Base-by-base conservation (phyloP, 2,113 vertebrate species). In the Sapajus apella region DNA sequence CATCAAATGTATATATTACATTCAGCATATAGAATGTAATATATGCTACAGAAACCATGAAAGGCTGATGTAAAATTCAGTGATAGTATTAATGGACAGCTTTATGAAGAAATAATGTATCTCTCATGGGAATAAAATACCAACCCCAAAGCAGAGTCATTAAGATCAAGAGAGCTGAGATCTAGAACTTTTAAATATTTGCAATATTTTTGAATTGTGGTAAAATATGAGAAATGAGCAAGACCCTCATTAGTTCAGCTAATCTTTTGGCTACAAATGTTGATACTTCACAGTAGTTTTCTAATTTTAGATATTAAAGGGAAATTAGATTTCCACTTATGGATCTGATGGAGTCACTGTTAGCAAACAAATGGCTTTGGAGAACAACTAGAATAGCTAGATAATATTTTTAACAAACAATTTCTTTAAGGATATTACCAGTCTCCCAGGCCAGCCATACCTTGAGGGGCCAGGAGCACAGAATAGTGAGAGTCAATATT, bases 11-110 rank as follows among this genome's bases (percentile, higher is more conserved):
- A 47, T 47, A 47, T 47, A 47, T 47, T 47, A 47, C 47, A 47
- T 47, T 47, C 47, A 47, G 11, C 47, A 47, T 12, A 47, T 86
- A 7, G 2, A 85, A 52, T 7, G 25, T 55, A 17, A 25, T 77
- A 43, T 72, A 43, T 76, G 81, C 30, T 72, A 50, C 11, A 88
- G 79, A 93, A 91, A 77, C n/a, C 90, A 82, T 97, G 95, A 79
- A 95, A 92, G 92, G 37, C 17, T 21, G 35, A 90, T 83, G 85
- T 92, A 95, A 97, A 98, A 98, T 97, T 93, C 91, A 98, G 76
- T 95, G 96, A 96, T 96, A 75, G 58, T 82, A 72, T 80, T 92
- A 70, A 43, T 80, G 8, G 72, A 1, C 25, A 95, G 92, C 25
- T 97, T 97, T 97, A 91, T 70, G 77, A 94, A 96, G 77, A 96